Evolutionary conservation across 2,888 invertebrate genomes (phyloP).

Genomic region (Dolichopus griseipennis): DNA sequence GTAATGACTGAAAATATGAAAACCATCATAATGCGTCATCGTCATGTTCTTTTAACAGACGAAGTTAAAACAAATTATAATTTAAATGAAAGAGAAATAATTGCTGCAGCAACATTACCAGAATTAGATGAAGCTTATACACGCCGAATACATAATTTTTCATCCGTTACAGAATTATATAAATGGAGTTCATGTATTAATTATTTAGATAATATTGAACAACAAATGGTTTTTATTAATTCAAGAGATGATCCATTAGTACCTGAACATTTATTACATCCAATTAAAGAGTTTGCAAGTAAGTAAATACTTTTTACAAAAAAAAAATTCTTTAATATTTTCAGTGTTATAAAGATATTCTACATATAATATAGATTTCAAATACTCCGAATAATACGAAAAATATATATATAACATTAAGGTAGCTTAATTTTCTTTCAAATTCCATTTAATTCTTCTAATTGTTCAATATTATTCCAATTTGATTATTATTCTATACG

Average conservation of each 20-base stretch:
- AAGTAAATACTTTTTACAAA: constrained; percentile 38
- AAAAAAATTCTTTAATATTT: not conserved
- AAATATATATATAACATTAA: no score
- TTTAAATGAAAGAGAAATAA: constrained; percentile 71
- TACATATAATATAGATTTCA: no score
- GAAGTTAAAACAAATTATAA: constrained; percentile 59
- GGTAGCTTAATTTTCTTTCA: no score
- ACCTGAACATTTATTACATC: constrained; percentile 64
- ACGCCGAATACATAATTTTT: constrained; percentile 66
- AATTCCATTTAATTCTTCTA: no score
- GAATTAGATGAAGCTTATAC: constrained; percentile 87
- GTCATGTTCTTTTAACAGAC: constrained; percentile 62
- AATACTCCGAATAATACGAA: no score
- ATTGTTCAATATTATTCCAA: no score
- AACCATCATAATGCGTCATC: constrained; percentile 76
- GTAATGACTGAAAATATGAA: constrained; percentile 90
- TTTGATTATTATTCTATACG: no score
- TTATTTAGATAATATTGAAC: constrained; percentile 66
- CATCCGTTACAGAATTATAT: constrained; percentile 70
- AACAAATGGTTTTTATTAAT: constrained; percentile 87
- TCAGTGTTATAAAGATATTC: not conserved
- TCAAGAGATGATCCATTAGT: constrained; percentile 87
- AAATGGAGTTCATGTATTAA: constrained; percentile 75
- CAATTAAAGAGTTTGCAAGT: constrained; percentile 69
- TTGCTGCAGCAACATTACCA: constrained; percentile 76